Evolutionary conservation across 2,888 invertebrate species (phyloP).

Genomic region (Chrysolina oricalcia): DNA sequence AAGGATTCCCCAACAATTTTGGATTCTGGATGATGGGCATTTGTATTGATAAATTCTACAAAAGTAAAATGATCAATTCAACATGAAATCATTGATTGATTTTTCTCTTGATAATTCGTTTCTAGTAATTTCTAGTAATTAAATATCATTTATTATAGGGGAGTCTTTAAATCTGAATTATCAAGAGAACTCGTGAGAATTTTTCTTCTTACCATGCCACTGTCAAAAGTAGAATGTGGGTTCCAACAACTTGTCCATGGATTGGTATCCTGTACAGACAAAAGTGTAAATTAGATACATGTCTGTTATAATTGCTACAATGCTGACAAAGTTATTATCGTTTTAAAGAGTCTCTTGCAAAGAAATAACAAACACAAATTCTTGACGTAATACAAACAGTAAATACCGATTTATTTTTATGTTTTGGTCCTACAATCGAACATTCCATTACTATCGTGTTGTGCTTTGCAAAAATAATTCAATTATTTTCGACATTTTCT

Average conservation of each 20-base stretch:
- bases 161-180: background rate
- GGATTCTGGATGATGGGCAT: conserved; percentile 67
- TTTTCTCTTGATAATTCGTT: background rate
- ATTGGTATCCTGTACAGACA: conserved; percentile 39
- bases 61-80: background rate
- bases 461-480: no score
- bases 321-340: no score
- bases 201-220: conserved; percentile 43
- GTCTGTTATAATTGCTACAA: no score
- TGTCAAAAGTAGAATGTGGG: conserved; percentile 38
- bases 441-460: no score
- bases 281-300: background rate
- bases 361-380: no score
- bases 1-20: conserved; percentile 63
- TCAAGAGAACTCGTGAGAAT: background rate
- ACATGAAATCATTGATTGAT: background rate
- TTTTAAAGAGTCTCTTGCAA: no score
- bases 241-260: conserved; percentile 46
- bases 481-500: no score
- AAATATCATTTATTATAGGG: background rate
- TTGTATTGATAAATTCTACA: conserved; percentile 66
- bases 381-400: no score
- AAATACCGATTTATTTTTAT: no score
- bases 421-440: no score
- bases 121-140: no score